Base-by-base conservation (phyloP, 2,888 invertebrate genomes). In the Heliconius ismenius region DNA sequence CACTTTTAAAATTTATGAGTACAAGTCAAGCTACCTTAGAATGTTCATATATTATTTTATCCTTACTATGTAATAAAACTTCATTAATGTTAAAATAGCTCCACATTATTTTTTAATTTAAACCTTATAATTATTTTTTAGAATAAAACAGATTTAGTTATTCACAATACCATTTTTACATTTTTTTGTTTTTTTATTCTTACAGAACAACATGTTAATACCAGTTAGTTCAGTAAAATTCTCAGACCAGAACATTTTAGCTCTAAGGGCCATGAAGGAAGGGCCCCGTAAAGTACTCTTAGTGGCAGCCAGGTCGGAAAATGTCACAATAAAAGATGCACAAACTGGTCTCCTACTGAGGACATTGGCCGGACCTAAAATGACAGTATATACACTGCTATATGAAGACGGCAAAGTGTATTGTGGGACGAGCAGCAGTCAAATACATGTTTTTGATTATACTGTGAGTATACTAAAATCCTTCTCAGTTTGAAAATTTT, bases 381-480 rank as follows among this genome's bases (percentile, higher is more conserved):
- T 88, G 84, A 96, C 97, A 0, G 96, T 97, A 0, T 97, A 97
- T 84, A 96, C 96, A 11, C 87, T 97, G 76, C 90, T 96, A n/a
- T 95, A 96, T 81, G 95, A 96, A 82, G 95, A 95, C 60, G 96
- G 95, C 75, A 94, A 95, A 79, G 95, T 97, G n/a, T 97, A 96
- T 87, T 97, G 97, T 83, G 97, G 97, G 10, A 97, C 97, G 1
- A 96, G 96, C 84, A 95, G 95, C 81, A 95, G 96, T 80, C 95
- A 96, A 83, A 96, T 97, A 86, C 95, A 96, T 78, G 96, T 96
- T n/a, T 96, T 96, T 86, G 96, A 96, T 88, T 97, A 97, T 90
- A 93, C 95, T 82, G 97, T 97, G 85, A 95, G 96, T 95, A 36
- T 21, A 21, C 24, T 15, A 67, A 39, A n/a, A 24, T 39, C 13